Conservation (phyloP, 2,888 invertebrate genomes). For the Melanostoma scalare region DNA sequence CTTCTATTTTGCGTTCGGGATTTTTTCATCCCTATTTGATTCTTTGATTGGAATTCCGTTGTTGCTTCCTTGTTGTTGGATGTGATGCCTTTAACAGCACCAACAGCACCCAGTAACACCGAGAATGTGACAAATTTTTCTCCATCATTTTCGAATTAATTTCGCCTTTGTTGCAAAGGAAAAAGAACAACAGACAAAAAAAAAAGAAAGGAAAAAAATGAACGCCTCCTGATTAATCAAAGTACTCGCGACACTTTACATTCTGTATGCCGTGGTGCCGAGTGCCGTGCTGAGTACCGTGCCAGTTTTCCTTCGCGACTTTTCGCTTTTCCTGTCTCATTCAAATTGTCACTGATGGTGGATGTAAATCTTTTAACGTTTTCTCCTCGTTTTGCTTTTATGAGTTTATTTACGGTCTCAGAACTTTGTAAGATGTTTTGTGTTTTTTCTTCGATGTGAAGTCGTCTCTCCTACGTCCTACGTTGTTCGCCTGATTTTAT, state of each 20-base stretch:
- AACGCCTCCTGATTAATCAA: constrained; percentile 70
- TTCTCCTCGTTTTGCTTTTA: neutral
- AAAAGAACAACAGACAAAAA: constrained; percentile 25
- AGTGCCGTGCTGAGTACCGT: too few relatives aligned
- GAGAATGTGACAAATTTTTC: constrained; percentile 59
- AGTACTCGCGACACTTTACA: constrained; percentile 52
- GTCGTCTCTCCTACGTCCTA: too few relatives aligned
- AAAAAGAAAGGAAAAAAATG: constrained; percentile 21
- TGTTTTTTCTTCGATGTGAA: neutral
- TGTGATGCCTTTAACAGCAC: constrained; percentile 15
- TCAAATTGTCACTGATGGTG: constrained; percentile 5
- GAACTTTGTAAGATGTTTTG: constrained; percentile 35
- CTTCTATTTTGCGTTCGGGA: constrained; percentile 36
- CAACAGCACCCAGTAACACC: constrained; percentile 8
- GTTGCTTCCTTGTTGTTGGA: constrained; percentile 25
- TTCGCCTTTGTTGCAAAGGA: constrained; percentile 40
- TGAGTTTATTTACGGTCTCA: constrained; percentile 36
- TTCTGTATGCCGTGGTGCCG: neutral
- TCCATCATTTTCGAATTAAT: constrained; percentile 64
- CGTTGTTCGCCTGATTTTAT: constrained; percentile 20
- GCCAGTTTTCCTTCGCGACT: neutral
- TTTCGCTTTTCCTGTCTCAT: constrained; percentile 15
- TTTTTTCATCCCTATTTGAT: constrained; percentile 55
- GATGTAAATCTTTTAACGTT: constrained; percentile 12
- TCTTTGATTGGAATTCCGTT: constrained; percentile 70